Conservation (phyloP, 2,797 vertebrate species). For the Champsocephalus esox region DNA sequence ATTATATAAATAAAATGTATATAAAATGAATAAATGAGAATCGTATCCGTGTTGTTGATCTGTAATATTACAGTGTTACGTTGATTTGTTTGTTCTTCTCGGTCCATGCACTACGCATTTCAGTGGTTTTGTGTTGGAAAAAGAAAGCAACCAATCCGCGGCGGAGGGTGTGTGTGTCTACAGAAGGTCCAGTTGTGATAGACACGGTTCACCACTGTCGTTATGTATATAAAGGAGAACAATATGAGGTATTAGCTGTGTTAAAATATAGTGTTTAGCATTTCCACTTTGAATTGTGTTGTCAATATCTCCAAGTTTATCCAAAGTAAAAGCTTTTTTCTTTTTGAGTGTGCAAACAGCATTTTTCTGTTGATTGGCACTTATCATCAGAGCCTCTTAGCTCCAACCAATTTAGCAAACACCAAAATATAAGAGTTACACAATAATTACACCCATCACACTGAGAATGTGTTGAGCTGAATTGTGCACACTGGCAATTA, state of each 20-base stretch:
- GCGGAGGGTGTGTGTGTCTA: too few relatives aligned
- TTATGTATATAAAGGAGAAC: neutral
- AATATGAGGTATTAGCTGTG: neutral
- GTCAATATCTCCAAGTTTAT: neutral
- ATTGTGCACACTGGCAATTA: constrained; percentile 53
- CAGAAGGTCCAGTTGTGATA: too few relatives aligned
- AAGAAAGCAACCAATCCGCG: too few relatives aligned
- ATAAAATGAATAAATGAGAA: too few relatives aligned
- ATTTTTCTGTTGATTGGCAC: neutral
- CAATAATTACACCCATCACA: constrained; percentile 35
- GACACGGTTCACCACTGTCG: too few relatives aligned
- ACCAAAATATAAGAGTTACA: constrained; percentile 37
- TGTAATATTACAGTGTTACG: too few relatives aligned
- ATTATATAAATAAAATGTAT: too few relatives aligned
- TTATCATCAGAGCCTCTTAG: constrained; percentile 12
- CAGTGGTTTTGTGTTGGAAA: too few relatives aligned
- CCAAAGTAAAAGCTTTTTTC: neutral
- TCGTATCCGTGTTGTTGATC: too few relatives aligned
- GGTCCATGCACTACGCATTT: too few relatives aligned
- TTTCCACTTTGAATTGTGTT: neutral
- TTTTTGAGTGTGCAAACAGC: neutral
- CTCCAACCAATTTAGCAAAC: constrained; percentile 38
- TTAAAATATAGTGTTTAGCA: neutral
- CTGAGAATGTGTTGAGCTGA: constrained; percentile 25
- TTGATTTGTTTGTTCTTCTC: too few relatives aligned